Base-by-base conservation (phyloP, 2,888 invertebrate genomes). In the Drosophila algonquin region DNA sequence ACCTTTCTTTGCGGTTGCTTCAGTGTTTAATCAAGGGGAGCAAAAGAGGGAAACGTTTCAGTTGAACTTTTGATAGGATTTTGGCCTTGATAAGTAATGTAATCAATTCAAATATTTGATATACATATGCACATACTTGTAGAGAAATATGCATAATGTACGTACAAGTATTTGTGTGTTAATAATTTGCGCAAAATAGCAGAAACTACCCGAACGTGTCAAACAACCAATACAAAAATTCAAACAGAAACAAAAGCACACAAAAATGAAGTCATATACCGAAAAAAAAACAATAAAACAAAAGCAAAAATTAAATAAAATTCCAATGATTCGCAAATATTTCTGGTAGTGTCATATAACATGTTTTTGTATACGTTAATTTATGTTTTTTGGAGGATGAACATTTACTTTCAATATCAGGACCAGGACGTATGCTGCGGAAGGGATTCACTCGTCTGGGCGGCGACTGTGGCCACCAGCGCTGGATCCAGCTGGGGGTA, bases 401-500 rank as follows among this genome's bases (percentile, higher is more conserved):
- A 14, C n/a, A 40, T 48, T 44, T 88, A 90, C 90, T 81, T 85
- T 80, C 84, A 65, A 89, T 48, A 61, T 89, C 85, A 4, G 78
- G 73, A 27, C 74, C 76, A 24, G 90, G 90, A n/a, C 90, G 86
- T 30, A 79, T 85, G 50, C 72, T 87, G 32, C 89, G 89, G 69
- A 82, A 90, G 45, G 91, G 90, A 87, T 83, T 91, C 30, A 90
- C 58, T 9, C 78, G 84, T 16, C 77, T 81, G 2, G 80, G 81
- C 12, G 57, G 63, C 4, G 60, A 60, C 14, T 89, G 89, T 4
- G 80, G 83, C 88, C 86, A 89, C 89, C 88, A 92, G 55, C 91
- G 87, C 63, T 91, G 89, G 9, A 89, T 63, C 92, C 92, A 91
- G 61, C 63, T 65, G 27, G 91, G 91, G 14, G 92, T 73, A 69